Evolutionary conservation across 2,888 invertebrate genomes (phyloP).

Genomic region (Thyatira batis): DNA sequence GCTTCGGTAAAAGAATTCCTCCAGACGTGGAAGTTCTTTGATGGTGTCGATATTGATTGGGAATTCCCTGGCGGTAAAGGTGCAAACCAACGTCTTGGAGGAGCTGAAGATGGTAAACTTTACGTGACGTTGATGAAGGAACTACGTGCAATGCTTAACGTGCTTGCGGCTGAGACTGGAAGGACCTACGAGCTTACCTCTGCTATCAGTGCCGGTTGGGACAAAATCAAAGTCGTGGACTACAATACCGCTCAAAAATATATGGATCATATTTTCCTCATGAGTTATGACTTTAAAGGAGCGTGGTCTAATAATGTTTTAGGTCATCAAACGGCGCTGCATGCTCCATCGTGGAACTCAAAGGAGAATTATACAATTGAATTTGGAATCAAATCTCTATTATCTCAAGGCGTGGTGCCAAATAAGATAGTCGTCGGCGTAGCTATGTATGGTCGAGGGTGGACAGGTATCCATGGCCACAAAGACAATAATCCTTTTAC

Average conservation of each 20-base stretch:
- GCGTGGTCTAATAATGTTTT: slow-evolving; percentile 76
- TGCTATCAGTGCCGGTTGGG: slow-evolving; percentile 77
- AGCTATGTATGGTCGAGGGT: slow-evolving; percentile 77
- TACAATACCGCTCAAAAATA: slow-evolving; percentile 73
- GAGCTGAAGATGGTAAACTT: slow-evolving; percentile 69
- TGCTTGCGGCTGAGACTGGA: slow-evolving; percentile 65
- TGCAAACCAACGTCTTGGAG: slow-evolving; percentile 71
- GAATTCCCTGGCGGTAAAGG: slow-evolving; percentile 79
- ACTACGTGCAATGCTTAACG: slow-evolving; percentile 70
- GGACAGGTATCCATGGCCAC: slow-evolving; percentile 72
- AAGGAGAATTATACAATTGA: slow-evolving; percentile 77
- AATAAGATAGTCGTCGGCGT: slow-evolving; percentile 75
- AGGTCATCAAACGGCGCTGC: slow-evolving; percentile 69
- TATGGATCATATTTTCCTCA: slow-evolving; percentile 77
- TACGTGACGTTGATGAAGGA: slow-evolving; percentile 73
- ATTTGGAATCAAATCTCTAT: slow-evolving; percentile 67
- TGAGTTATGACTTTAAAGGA: slow-evolving; percentile 78
- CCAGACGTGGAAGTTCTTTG: slow-evolving; percentile 77
- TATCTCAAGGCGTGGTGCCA: slow-evolving; percentile 74
- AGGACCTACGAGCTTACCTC: slow-evolving; percentile 75
- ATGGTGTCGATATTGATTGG: slow-evolving; percentile 78
- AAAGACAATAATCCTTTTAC: slow-evolving; percentile 68
- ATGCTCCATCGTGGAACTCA: slow-evolving; percentile 70
- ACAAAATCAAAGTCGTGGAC: slow-evolving; percentile 76
- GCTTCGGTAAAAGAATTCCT: slow-evolving; percentile 74